Evolutionary conservation across 1,140 invertebrate genomes (phyloP), one percentile per base, ranked within the genome.

Genomic region (Eufriesea mexicana): DNA sequence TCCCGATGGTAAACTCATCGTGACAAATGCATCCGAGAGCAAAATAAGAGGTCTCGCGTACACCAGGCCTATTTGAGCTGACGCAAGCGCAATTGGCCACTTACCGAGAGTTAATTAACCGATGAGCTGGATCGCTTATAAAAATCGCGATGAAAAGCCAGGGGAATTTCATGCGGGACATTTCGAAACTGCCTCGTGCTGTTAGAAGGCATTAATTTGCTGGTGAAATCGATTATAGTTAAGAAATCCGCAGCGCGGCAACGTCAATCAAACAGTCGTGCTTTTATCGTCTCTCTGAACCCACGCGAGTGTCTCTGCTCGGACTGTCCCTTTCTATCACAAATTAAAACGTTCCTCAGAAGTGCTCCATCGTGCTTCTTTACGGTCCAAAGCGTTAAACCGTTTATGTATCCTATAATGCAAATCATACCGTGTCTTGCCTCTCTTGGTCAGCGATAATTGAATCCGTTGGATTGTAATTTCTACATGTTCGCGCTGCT

Each of bases 201-300:
- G 74, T 84, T 87, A 72, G 57, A 49, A 66, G 45, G 45, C 2
- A 51, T 42, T 79, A 76, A 77, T 88, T 88, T 75, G 28, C n/a
- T 55, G 79, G 71, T 83, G 25, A 88, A 83, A 87, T 88, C 84
- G 76, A 88, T 88, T 88, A 77, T 25, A 66, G 75, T 87, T 83
- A 66, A 62, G 86, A 88, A 88, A 84, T 78, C 47, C 61, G 49
- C 49, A 28, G 59, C 71, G 57, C 14, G 59, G 59, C 42, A 55
- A 20, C 75, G 71, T 82, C 83, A 75, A 87, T 82, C 78, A 82
- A 87, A 66, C 49, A 4, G 16, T 55, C 42, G 12, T 49, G 18
- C 72, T 85, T 88, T 88, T 88, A 88, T 85, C 83, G 79, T 66
- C 71, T 73, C 42, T 71, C 35, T 16, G 61, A 79, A 77, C 83